These are phyloP conservation scores for Coptodon rendalli DNA, from an alignment of 2,113 vertebrate genomes.

Conservation along the genomic window DNA sequence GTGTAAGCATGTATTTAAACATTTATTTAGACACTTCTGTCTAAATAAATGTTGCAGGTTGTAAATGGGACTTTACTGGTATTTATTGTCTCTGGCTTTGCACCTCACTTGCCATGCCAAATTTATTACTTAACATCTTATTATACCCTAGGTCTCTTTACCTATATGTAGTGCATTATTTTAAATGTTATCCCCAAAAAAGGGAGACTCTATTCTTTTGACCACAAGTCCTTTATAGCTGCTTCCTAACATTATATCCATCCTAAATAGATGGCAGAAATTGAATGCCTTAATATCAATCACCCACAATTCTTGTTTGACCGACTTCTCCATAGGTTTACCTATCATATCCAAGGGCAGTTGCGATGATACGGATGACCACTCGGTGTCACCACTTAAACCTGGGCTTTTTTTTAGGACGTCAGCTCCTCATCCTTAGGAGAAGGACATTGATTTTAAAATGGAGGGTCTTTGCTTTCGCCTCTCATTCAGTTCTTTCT, in stretches of 20 bases:
- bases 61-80: neutral
- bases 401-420: neutral
- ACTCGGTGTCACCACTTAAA: neutral
- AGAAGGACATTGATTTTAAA: neutral
- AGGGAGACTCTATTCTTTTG: neutral
- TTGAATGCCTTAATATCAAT: neutral
- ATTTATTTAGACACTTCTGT: neutral
- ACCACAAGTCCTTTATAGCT: neutral
- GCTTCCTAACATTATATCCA: neutral
- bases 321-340: neutral
- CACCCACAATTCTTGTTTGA: neutral
- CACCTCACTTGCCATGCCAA: neutral
- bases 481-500: neutral
- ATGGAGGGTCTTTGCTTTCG: neutral
- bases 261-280: neutral
- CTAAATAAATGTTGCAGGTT: neutral
- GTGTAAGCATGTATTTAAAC: neutral
- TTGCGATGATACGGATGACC: neutral
- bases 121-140: neutral
- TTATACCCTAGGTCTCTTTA: neutral
- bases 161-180: neutral
- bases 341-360: neutral
- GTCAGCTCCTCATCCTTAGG: neutral
- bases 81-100: neutral
- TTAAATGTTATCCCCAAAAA: neutral